Conservation (phyloP, 2,113 vertebrate species). For the Mobula hypostoma region DNA sequence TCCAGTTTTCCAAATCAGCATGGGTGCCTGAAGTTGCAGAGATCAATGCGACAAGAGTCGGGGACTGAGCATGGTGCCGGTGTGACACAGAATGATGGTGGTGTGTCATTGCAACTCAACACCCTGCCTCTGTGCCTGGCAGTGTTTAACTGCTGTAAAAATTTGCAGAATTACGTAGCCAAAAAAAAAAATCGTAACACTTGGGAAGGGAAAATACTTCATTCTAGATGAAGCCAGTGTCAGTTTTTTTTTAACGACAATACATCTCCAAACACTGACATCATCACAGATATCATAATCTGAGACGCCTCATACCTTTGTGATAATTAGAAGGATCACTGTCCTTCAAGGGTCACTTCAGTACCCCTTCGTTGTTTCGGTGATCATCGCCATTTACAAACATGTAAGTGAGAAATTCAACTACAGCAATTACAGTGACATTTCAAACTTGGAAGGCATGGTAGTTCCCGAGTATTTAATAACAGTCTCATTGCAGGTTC, state of each 20-base stretch:
- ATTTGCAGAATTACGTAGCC: not conserved
- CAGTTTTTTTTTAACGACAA: not conserved
- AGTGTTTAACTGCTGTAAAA: not conserved
- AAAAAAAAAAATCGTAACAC: conserved; percentile 3
- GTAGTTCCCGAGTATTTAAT: conserved; percentile 1
- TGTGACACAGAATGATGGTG: no score
- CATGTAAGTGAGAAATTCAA: not conserved
- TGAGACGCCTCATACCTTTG: not conserved
- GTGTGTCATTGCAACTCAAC: no score
- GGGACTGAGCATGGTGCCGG: not conserved
- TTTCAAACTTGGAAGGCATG: not conserved
- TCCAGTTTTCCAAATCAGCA: no score
- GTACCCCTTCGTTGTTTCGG: not conserved
- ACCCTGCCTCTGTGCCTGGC: not conserved
- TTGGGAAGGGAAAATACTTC: not conserved
- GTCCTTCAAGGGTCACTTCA: conserved; percentile 7
- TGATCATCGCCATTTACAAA: conserved; percentile 7
- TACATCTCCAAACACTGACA: not conserved
- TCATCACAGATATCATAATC: not conserved
- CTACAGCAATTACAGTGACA: conserved; percentile 16
- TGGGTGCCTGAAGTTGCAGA: no score
- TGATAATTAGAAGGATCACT: not conserved
- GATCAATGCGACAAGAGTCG: no score
- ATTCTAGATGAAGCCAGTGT: not conserved
- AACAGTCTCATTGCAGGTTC: conserved; percentile 3